These are phyloP conservation scores for Triops longicaudatus DNA, from an alignment of 1,140 invertebrate genomes.

Conservation along the genomic window DNA sequence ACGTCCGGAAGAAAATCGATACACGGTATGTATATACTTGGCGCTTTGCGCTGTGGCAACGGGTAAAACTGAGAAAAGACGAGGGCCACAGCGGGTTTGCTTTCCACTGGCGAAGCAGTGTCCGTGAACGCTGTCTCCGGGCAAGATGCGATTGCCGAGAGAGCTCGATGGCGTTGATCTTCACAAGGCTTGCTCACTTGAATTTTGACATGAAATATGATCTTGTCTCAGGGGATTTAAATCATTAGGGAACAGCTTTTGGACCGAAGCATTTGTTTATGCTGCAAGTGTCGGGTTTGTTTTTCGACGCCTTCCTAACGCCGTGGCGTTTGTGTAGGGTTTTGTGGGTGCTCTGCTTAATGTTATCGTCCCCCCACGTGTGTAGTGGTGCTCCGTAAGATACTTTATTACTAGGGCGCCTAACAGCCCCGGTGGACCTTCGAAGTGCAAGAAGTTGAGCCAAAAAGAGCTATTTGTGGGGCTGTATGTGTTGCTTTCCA, in stretches of 20 bases:
- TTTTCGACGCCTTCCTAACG: background rate
- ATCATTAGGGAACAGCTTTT: background rate
- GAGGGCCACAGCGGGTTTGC: background rate
- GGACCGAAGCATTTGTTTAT: background rate
- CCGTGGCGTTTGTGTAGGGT: background rate
- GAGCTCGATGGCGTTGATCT: background rate
- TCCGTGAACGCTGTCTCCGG: background rate
- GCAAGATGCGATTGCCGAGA: background rate
- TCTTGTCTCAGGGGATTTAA: background rate
- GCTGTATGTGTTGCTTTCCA: background rate
- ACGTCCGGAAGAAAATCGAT: background rate
- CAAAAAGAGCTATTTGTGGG: slow-evolving; percentile 9
- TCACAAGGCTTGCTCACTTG: background rate
- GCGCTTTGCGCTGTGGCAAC: background rate
- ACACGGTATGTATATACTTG: background rate
- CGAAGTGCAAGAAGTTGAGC: background rate
- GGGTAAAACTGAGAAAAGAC: background rate
- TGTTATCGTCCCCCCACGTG: background rate
- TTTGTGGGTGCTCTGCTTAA: background rate
- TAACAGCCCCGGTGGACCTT: background rate
- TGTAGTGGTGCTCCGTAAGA: background rate
- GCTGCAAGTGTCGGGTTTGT: background rate
- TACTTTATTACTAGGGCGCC: background rate
- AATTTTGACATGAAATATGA: background rate
- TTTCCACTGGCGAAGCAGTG: background rate